Percentiles rank a stretch among this genome's conserved stretches.
Conservation (phyloP, 1,140 invertebrate species). For the Sminthurides bifidus region DNA sequence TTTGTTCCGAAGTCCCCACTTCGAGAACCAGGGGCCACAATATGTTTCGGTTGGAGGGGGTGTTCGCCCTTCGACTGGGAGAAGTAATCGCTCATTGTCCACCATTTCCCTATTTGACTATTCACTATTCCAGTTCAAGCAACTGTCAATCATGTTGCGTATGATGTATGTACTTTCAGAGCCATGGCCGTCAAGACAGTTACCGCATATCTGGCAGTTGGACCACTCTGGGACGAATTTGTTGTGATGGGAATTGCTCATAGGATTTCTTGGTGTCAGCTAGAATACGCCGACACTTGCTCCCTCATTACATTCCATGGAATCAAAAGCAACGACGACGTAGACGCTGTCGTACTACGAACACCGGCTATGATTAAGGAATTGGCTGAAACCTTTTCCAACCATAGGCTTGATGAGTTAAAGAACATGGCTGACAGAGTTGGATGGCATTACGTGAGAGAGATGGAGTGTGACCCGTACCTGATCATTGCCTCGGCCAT, state of each 20-base stretch:
- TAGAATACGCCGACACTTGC: conserved; percentile 27
- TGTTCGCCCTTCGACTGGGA: conserved; percentile 3
- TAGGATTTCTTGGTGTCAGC: conserved; percentile 30
- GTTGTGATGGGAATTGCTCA: conserved; percentile 19
- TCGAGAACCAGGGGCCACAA: conserved; percentile 11
- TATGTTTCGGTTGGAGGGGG: conserved; percentile 28
- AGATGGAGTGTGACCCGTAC: conserved; percentile 26
- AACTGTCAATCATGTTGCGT: neutral
- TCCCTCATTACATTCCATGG: conserved; percentile 26
- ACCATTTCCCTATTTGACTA: neutral
- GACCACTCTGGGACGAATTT: conserved; percentile 24
- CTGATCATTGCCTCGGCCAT: conserved; percentile 23
- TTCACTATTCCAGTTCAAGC: neutral
- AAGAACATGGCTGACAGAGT: conserved; percentile 26
- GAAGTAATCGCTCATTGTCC: neutral
- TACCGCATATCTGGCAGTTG: conserved; percentile 26
- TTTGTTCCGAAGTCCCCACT: conserved; percentile 18
- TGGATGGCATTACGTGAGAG: conserved; percentile 29
- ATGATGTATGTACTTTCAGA: conserved; percentile 6
- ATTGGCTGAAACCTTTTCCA: neutral
- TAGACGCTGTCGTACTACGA: neutral
- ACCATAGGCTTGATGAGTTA: conserved; percentile 10
- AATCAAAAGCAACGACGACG: conserved; percentile 11
- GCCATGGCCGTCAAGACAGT: conserved; percentile 21
- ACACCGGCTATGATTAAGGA: conserved; percentile 1